Conservation (phyloP, 2,113 vertebrate genomes). For the Cololabis saira region DNA sequence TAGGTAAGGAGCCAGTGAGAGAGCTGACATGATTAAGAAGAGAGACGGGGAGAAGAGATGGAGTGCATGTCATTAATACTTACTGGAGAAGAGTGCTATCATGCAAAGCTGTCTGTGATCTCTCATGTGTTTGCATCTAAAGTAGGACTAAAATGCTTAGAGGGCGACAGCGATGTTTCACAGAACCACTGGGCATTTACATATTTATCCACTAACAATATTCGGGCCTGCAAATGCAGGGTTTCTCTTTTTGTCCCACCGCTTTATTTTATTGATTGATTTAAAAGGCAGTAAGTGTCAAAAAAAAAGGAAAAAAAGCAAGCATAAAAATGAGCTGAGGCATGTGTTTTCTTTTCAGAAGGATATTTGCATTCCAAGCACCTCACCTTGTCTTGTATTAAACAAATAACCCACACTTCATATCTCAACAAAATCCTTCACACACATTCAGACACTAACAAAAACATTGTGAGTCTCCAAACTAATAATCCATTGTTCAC, state of each 20-base stretch:
- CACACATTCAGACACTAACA: constrained; percentile 15
- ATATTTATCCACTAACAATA: constrained; percentile 68
- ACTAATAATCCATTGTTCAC: constrained; percentile 21
- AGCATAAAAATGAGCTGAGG: constrained; percentile 64
- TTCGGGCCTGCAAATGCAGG: constrained; percentile 44
- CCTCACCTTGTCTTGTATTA: neutral
- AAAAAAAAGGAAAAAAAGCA: constrained; percentile 52
- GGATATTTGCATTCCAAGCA: constrained; percentile 76
- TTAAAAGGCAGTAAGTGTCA: constrained; percentile 45
- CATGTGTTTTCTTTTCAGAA: constrained; percentile 70
- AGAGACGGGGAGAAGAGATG: neutral
- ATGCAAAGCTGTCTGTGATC: constrained; percentile 63
- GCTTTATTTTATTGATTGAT: constrained; percentile 69
- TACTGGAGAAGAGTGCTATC: constrained; percentile 44
- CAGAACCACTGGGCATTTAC: constrained; percentile 57
- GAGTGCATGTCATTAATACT: constrained; percentile 42
- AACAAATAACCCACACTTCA: constrained; percentile 28
- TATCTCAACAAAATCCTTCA: constrained; percentile 66
- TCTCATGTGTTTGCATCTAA: constrained; percentile 70
- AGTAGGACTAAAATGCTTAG: constrained; percentile 61
- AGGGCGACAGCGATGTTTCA: constrained; percentile 59
- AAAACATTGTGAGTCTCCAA: neutral
- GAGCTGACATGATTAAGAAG: constrained; percentile 39
- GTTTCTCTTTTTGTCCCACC: constrained; percentile 12
- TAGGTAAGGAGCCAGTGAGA: constrained; percentile 15